These are phyloP conservation scores for Himalopsyche tibetana DNA, from an alignment of 2,888 invertebrate genomes.

Conservation along the genomic window DNA sequence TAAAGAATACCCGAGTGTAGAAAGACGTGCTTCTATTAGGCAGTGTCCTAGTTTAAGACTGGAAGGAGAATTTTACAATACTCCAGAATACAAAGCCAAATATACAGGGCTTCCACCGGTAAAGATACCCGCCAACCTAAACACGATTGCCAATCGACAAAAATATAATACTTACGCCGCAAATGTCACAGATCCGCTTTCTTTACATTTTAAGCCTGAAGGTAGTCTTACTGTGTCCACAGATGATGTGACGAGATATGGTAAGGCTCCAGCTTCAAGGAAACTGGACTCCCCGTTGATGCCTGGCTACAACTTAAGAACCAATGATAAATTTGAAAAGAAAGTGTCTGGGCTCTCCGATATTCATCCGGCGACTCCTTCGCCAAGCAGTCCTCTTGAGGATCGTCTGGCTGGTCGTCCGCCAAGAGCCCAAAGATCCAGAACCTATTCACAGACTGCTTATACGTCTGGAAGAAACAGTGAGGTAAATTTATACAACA, in stretches of 20 bases:
- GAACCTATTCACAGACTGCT: slow-evolving; percentile 55
- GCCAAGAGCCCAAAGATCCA: slow-evolving; percentile 53
- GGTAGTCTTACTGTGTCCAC: slow-evolving; percentile 65
- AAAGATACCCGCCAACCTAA: slow-evolving; percentile 47
- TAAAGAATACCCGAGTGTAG: slow-evolving; percentile 67
- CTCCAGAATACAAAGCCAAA: slow-evolving; percentile 71
- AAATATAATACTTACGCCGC: slow-evolving; percentile 42
- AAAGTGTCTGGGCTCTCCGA: slow-evolving; percentile 3
- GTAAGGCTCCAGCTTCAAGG: slow-evolving; percentile 58
- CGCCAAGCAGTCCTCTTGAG: slow-evolving; percentile 50
- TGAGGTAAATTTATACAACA: background rate
- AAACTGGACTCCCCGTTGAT: slow-evolving; percentile 54
- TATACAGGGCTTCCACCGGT: slow-evolving; percentile 66
- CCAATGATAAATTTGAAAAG: slow-evolving; percentile 37
- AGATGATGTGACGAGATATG: slow-evolving; percentile 59
- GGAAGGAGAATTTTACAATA: slow-evolving; percentile 69
- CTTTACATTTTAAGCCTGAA: slow-evolving; percentile 61
- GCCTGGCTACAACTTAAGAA: slow-evolving; percentile 45
- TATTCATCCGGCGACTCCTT: slow-evolving; percentile 1
- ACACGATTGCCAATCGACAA: background rate
- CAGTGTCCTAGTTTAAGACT: slow-evolving; percentile 68
- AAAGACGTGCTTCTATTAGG: slow-evolving; percentile 64
- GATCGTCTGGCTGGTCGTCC: slow-evolving; percentile 57
- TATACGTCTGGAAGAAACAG: slow-evolving; percentile 12
- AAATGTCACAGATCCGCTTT: slow-evolving; percentile 46